Evolutionary conservation across 1,140 invertebrate genomes (phyloP), one percentile per base, ranked within the genome.

Genomic region (Aethina tumida): DNA sequence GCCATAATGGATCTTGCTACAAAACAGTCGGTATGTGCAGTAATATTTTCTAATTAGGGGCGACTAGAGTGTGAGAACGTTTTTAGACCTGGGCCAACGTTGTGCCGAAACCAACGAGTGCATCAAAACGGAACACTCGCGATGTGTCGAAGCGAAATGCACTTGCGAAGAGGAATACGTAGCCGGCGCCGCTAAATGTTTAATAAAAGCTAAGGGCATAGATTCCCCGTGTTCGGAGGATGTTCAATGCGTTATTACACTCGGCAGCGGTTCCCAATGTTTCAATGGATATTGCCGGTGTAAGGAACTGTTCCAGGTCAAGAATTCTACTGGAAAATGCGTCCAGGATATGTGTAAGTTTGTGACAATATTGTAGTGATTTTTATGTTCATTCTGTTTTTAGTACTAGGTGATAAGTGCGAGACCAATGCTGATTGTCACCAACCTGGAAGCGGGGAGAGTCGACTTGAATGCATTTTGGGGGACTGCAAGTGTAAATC

Each of bases 361-460:
- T n/a, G n/a, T 35, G 12, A n/a, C 19, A 17, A 1, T 32, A 8
- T 32, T 13, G 19, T 17, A 15, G 19, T 32, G 12, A 17, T 8
- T 31, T 31, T 34, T 10, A 34, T 35, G 15, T 25, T 14, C 14
- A 31, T 15, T 22, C 19, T 31, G 26, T 27, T 34, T 31, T 42
- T 22, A 49, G 46, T 41, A 9, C 35, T 49, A 12, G 46, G 46
- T 8, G 43, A 49, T 7, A 13, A n/a, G 5, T 49, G 46, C 35
- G 10, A 17, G 9, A 36, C 18, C 12, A 34, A 49, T 20, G 25
- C 7, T 4, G 46, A 49, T 6, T 49, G 46, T 21, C 42, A 49
- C 27, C 37, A 40, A 15, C 33, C 35, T 13, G 34, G 35, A 14
- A 22, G 9, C 19, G 46, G 31, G 18, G 16, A 19, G 13, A 38